Conservation (phyloP, 2,888 invertebrate genomes). For the Litoditis marina region DNA sequence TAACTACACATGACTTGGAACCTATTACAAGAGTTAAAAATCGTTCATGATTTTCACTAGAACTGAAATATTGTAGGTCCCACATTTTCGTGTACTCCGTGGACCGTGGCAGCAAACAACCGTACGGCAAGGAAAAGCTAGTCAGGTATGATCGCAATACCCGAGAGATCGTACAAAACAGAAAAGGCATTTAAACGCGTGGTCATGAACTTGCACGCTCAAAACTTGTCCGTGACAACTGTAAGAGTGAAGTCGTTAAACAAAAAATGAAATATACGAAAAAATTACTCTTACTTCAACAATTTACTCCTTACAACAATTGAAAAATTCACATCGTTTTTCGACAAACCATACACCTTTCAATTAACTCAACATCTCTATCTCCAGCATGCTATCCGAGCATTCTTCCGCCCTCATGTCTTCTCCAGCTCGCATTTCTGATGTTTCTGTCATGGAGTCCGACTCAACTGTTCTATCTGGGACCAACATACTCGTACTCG, state of each 20-base stretch:
- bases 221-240: no score
- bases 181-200: no score
- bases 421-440: slow-evolving; percentile 8
- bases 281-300: no score
- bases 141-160: slow-evolving; percentile 5
- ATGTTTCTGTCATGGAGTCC: slow-evolving; percentile 2
- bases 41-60: background rate
- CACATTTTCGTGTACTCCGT: slow-evolving; percentile 52
- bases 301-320: no score
- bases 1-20: no score
- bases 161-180: no score
- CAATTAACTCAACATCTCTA: background rate
- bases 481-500: slow-evolving; percentile 1
- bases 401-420: slow-evolving; percentile 3
- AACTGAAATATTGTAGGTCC: slow-evolving; percentile 16
- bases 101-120: slow-evolving; percentile 37
- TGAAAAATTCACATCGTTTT: background rate
- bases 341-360: background rate
- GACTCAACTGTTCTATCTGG: slow-evolving; percentile 4
- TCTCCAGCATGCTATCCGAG: background rate
- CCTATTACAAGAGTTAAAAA: background rate
- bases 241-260: no score
- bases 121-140: slow-evolving; percentile 25
- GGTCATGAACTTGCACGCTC: no score
- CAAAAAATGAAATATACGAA: no score